phyloP scores from a whole-genome alignment of 2,888 invertebrate genomes.

The Synanthedon andrenaeformis region DNA sequence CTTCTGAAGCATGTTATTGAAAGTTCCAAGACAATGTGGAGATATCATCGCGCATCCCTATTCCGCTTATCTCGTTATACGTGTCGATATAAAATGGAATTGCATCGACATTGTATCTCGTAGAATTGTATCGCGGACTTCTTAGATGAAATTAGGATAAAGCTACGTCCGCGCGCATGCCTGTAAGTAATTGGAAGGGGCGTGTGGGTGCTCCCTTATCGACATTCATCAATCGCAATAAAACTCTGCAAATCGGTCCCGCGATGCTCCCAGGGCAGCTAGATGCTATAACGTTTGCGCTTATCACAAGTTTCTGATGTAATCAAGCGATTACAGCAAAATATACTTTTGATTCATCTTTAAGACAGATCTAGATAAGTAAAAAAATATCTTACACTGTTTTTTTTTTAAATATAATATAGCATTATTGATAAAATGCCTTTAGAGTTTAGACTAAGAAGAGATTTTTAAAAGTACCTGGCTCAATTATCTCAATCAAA shows the following conservation, averaged over 20 bases:
- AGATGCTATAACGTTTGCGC: neutral
- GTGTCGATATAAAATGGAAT: conserved; percentile 43
- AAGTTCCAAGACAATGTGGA: conserved; percentile 14
- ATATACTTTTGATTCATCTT: no score
- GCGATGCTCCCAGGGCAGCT: conserved; percentile 15
- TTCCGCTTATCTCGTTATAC: conserved; percentile 32
- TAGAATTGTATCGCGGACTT: conserved; percentile 6
- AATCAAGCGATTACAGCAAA: no score
- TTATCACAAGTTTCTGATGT: neutral
- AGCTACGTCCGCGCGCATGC: conserved; percentile 27
- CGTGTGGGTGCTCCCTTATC: conserved; percentile 40
- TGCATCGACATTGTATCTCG: conserved; percentile 16
- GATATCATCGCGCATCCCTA: conserved; percentile 24
- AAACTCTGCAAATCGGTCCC: conserved; percentile 45
- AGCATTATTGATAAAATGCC: no score
- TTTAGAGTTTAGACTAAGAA: no score
- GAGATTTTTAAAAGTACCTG: no score
- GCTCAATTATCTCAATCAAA: no score
- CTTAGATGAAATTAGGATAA: conserved; percentile 59
- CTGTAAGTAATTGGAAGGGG: conserved; percentile 61
- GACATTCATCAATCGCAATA: conserved; percentile 57
- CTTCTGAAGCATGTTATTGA: conserved; percentile 8
- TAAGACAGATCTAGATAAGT: no score
- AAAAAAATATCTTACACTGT: no score
- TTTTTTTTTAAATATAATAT: no score